phyloP scores from a whole-genome alignment of 2,888 invertebrate species.

The Torymus tubicola region DNA sequence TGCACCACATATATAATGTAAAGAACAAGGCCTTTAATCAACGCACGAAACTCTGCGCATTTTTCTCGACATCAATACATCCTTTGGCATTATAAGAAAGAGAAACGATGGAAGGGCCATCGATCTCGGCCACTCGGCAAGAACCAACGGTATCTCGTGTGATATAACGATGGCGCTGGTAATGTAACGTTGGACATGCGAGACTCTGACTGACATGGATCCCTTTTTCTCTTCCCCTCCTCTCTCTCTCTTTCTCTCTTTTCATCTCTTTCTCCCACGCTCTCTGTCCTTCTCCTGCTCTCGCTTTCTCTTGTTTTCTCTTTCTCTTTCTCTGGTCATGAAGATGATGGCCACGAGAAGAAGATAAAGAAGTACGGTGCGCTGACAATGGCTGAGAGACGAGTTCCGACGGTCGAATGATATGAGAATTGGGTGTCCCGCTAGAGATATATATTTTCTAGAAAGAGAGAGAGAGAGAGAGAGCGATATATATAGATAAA shows the following conservation, averaged over 20 bases:
- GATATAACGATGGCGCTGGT: slow-evolving; percentile 9
- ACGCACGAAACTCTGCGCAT: background rate
- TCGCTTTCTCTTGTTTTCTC: background rate
- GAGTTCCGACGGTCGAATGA: background rate
- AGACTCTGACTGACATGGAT: slow-evolving; percentile 3
- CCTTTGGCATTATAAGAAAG: background rate
- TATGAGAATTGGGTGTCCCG: slow-evolving; percentile 34
- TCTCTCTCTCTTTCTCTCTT: slow-evolving; percentile 20
- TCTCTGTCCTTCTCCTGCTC: background rate
- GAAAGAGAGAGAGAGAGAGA: no score
- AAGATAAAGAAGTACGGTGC: slow-evolving; percentile 27
- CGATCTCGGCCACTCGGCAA: slow-evolving; percentile 27
- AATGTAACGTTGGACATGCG: background rate
- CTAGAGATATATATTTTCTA: slow-evolving; percentile 16
- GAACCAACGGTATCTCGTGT: background rate
- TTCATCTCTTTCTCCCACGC: slow-evolving; percentile 53
- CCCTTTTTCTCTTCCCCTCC: background rate
- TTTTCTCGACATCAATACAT: slow-evolving; percentile 16
- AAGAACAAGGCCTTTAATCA: background rate
- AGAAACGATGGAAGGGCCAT: slow-evolving; percentile 18
- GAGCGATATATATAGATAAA: no score
- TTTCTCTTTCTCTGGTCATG: background rate
- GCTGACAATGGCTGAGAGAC: background rate
- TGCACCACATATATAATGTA: background rate
- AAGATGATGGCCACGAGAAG: slow-evolving; percentile 28